Conservation (phyloP, 2,888 invertebrate species). For the Latrodectus hesperus region DNA sequence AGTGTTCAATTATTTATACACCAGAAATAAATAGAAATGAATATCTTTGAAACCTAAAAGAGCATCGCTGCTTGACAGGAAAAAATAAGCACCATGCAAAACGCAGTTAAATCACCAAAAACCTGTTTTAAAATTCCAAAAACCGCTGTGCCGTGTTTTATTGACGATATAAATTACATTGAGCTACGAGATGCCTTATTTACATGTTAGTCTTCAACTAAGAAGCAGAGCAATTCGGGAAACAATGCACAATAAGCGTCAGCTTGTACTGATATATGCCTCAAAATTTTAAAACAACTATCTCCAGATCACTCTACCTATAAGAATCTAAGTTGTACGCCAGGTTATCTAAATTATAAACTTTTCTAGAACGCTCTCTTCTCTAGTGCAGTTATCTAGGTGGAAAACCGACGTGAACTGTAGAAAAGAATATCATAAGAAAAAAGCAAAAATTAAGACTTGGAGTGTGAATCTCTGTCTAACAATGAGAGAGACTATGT, state of each 20-base stretch:
- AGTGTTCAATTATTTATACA: conserved; percentile 40
- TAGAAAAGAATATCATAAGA: too few species aligned
- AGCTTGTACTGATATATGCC: conserved; percentile 49
- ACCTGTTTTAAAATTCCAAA: conserved; percentile 64
- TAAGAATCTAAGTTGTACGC: conserved; percentile 1
- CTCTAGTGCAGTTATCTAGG: too few species aligned
- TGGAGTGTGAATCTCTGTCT: too few species aligned
- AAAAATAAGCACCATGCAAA: conserved; percentile 33
- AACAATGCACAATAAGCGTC: conserved; percentile 67
- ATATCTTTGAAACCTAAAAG: not conserved
- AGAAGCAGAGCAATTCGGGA: conserved; percentile 21
- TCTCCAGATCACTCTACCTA: not conserved
- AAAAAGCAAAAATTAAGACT: too few species aligned
- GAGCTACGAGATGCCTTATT: conserved; percentile 48
- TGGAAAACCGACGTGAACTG: too few species aligned
- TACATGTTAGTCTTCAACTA: conserved; percentile 47
- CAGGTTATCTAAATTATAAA: conserved; percentile 63
- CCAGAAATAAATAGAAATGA: not conserved
- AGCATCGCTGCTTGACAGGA: conserved; percentile 6
- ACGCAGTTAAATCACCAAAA: conserved; percentile 56
- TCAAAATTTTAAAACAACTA: conserved; percentile 64
- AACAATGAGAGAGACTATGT: too few species aligned
- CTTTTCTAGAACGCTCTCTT: not conserved
- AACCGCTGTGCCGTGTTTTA: conserved; percentile 62
- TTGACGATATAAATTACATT: conserved; percentile 61